phyloP scores from a whole-genome alignment of 1,140 invertebrate genomes.

The Aphaenogaster ashmeadi region DNA sequence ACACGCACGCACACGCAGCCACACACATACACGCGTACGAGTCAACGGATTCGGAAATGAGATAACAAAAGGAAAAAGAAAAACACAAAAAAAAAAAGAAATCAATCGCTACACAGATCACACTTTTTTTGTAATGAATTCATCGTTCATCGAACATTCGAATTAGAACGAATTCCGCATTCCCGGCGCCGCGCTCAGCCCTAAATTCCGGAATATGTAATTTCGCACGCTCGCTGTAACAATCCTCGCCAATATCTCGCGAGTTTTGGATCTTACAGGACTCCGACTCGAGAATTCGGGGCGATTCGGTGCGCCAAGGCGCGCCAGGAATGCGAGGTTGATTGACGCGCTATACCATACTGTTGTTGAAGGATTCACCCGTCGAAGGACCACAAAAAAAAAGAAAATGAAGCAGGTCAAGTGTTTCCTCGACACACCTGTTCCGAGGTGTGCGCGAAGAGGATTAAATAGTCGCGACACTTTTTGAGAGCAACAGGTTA shows the following conservation, averaged over 20 bases:
- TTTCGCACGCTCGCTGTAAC: background rate
- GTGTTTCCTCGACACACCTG: background rate
- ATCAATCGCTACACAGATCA: slow-evolving; percentile 44
- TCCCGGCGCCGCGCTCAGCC: background rate
- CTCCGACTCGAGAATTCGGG: background rate
- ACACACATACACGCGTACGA: slow-evolving; percentile 47
- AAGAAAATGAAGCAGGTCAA: slow-evolving; percentile 33
- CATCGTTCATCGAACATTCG: slow-evolving; percentile 45
- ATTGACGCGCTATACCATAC: slow-evolving; percentile 62
- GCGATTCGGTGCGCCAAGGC: background rate
- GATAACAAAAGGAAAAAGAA: background rate
- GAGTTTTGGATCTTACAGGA: background rate
- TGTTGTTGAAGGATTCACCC: slow-evolving; percentile 65
- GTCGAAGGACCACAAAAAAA: slow-evolving; percentile 49
- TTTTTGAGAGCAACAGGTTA: slow-evolving; percentile 65
- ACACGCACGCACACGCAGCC: background rate
- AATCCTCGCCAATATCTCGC: background rate
- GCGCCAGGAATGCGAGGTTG: slow-evolving; percentile 8
- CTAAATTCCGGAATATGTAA: background rate
- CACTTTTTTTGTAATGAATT: slow-evolving; percentile 34
- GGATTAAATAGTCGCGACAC: slow-evolving; percentile 35
- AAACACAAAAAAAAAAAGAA: background rate
- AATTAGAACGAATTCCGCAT: slow-evolving; percentile 47
- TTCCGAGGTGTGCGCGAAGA: slow-evolving; percentile 13
- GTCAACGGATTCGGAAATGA: slow-evolving; percentile 47